Conservation (phyloP, 1,140 invertebrate genomes). For the Nymphalis io region DNA sequence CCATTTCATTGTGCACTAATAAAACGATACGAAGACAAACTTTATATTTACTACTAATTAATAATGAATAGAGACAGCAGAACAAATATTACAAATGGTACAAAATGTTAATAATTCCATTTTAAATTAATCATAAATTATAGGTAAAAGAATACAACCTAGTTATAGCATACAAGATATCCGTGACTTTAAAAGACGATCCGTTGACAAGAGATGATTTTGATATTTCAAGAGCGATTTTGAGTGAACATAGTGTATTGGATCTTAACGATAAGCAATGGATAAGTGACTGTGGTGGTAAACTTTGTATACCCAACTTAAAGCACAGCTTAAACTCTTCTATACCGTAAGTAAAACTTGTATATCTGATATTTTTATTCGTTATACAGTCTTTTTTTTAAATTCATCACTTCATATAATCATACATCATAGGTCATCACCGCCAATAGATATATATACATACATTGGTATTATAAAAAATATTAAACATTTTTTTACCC, state of each 20-base stretch:
- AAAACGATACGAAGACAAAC: no score
- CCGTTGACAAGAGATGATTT: conserved; percentile 14
- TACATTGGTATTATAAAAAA: no score
- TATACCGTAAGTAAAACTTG: conserved; percentile 33
- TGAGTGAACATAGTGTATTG: conserved; percentile 40
- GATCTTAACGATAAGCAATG: conserved; percentile 8
- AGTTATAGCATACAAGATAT: conserved; percentile 42
- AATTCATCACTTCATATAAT: no score
- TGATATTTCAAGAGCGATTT: conserved; percentile 21
- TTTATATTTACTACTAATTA: no score
- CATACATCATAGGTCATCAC: no score
- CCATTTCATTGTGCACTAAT: no score
- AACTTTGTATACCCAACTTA: conserved; percentile 9
- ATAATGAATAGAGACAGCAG: no score
- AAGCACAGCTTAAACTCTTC: conserved; percentile 9
- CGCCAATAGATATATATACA: no score
- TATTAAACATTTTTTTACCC: no score
- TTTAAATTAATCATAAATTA: background rate
- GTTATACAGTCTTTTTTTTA: no score
- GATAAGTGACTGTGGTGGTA: conserved; percentile 37
- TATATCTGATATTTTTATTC: no score
- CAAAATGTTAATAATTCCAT: background rate
- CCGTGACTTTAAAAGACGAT: conserved; percentile 26
- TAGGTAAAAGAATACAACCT: conserved; percentile 11
- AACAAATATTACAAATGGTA: no score